Conservation (phyloP, 2,113 vertebrate genomes). For the Irena cyanogastra region DNA sequence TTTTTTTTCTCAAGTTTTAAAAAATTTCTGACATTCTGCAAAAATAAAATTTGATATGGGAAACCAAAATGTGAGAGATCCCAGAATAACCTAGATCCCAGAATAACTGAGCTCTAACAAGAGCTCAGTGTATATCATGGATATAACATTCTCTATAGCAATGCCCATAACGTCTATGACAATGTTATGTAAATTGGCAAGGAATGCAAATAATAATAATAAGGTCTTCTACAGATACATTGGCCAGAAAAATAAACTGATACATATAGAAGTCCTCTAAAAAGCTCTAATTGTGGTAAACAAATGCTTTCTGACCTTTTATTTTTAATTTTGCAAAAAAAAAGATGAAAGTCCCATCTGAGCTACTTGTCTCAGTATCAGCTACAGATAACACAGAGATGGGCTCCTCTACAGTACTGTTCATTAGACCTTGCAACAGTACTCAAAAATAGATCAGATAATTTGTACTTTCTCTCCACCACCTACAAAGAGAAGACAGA, state of each 20-base stretch:
- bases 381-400: background rate
- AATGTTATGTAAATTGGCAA: background rate
- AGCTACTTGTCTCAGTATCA: background rate
- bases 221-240: background rate
- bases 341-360: background rate
- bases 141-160: background rate
- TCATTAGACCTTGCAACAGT: background rate
- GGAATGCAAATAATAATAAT: background rate
- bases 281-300: background rate
- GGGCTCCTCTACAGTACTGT: background rate
- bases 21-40: background rate
- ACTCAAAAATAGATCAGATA: background rate
- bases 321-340: background rate
- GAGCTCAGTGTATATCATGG: background rate
- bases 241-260: background rate
- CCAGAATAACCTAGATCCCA: background rate
- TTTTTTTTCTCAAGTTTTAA: background rate
- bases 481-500: background rate
- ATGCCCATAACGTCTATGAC: rapidly evolving
- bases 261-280: background rate
- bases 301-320: background rate
- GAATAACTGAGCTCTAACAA: background rate
- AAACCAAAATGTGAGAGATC: background rate
- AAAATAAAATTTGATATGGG: background rate
- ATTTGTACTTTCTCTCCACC: background rate